These are phyloP conservation scores for Periplaneta americana DNA, from an alignment of 1,140 invertebrate genomes.

Conservation along the genomic window DNA sequence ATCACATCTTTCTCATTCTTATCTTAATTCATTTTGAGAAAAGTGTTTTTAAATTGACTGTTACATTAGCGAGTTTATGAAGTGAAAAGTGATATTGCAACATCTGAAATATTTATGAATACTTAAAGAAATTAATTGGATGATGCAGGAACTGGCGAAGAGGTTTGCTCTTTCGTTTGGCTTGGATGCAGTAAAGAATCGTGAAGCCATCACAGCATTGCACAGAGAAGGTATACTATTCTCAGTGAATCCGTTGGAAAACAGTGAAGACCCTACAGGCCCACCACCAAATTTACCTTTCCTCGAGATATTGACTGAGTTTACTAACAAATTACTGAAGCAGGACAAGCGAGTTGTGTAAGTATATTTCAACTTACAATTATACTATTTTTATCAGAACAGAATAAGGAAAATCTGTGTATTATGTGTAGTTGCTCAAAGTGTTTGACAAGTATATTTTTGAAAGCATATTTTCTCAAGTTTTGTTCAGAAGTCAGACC, in stretches of 20 bases:
- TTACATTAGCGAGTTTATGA: no score
- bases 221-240: slow-evolving; percentile 93
- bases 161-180: slow-evolving; percentile 96
- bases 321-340: slow-evolving; percentile 92
- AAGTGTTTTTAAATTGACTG: no score
- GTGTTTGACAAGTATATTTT: no score
- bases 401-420: no score
- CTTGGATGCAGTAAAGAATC: slow-evolving; percentile 93
- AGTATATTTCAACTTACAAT: slow-evolving; percentile 33
- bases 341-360: slow-evolving; percentile 92
- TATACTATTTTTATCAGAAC: no score
- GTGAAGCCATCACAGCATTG: slow-evolving; percentile 93
- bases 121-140: not conserved
- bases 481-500: no score
- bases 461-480: no score
- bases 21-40: no score
- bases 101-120: no score
- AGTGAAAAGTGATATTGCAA: no score
- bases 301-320: slow-evolving; percentile 91
- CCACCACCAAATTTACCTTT: slow-evolving; percentile 86
- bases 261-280: slow-evolving; percentile 61
- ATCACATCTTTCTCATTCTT: no score
- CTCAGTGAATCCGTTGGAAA: slow-evolving; percentile 64
- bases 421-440: no score
- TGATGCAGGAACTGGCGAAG: slow-evolving; percentile 82